phyloP scores from a whole-genome alignment of 2,888 invertebrate species.

The Acleris emargana region DNA sequence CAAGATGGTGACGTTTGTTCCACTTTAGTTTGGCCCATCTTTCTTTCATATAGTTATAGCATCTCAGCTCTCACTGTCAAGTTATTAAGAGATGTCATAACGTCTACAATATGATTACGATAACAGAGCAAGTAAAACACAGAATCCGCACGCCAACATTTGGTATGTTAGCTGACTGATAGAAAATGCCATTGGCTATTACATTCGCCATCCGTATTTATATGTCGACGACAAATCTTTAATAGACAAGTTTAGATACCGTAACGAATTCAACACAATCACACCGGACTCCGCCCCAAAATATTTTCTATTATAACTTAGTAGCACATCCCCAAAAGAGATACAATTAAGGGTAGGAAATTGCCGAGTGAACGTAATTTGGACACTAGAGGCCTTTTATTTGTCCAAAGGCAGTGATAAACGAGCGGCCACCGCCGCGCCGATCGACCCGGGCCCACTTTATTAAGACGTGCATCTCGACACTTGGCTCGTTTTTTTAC shows the following conservation, averaged over 20 bases:
- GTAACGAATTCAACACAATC: constrained; percentile 8
- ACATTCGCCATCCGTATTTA: too few relatives aligned
- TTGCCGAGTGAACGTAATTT: constrained; percentile 52
- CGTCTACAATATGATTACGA: too few relatives aligned
- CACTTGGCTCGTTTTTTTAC: constrained; percentile 42
- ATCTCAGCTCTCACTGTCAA: too few relatives aligned
- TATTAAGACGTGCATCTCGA: constrained; percentile 60
- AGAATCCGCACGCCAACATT: too few relatives aligned
- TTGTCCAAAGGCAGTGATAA: constrained; percentile 59
- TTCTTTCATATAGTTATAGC: too few relatives aligned
- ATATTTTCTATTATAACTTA: constrained; percentile 32
- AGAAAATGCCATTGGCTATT: too few relatives aligned
- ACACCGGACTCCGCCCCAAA: constrained; percentile 13
- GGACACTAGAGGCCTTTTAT: constrained; percentile 56
- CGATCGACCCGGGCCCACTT: constrained; percentile 48
- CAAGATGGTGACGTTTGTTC: too few relatives aligned
- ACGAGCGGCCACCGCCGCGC: constrained; percentile 60
- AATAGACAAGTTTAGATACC: background rate
- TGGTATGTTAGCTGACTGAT: too few relatives aligned
- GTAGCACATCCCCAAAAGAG: constrained; percentile 34
- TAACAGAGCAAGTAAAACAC: too few relatives aligned
- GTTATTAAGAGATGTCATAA: too few relatives aligned
- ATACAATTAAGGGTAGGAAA: constrained; percentile 47
- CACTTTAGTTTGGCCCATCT: too few relatives aligned
- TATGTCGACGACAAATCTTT: too few relatives aligned